Conservation (phyloP, 1,140 invertebrate genomes). For the Drosophila kikkawai region DNA sequence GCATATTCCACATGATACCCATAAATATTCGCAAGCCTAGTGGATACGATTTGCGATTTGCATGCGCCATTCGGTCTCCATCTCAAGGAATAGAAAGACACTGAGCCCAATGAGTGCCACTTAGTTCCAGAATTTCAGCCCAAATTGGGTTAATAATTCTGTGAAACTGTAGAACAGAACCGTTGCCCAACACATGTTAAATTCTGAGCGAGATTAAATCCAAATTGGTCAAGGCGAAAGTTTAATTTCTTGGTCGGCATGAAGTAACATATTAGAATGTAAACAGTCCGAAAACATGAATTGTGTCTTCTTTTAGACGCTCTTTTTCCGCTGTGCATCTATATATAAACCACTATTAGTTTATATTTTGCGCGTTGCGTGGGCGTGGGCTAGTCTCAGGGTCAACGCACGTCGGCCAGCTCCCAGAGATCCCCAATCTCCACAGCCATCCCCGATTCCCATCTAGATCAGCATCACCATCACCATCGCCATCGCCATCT, state of each 20-base stretch:
- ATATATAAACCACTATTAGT: slow-evolving; percentile 65
- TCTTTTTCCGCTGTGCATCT: slow-evolving; percentile 31
- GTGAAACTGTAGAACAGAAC: not conserved
- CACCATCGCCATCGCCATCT: slow-evolving; percentile 52
- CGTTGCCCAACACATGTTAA: not conserved
- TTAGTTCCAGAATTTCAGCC: not conserved
- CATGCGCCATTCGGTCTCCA: slow-evolving; percentile 24
- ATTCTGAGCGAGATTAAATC: not conserved
- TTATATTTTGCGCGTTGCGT: slow-evolving; percentile 74
- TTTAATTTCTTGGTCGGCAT: not conserved
- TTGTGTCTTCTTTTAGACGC: slow-evolving; percentile 17
- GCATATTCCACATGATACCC: slow-evolving; percentile 44
- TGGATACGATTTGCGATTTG: slow-evolving; percentile 50
- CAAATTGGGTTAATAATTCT: not conserved
- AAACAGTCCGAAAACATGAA: slow-evolving; percentile 4
- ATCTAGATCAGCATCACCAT: slow-evolving; percentile 39
- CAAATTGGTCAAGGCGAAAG: slow-evolving; percentile 18
- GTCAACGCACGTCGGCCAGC: slow-evolving; percentile 66
- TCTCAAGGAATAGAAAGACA: slow-evolving; percentile 24
- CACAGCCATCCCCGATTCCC: slow-evolving; percentile 11
- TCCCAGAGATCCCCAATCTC: slow-evolving; percentile 23
- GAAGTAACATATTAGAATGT: slow-evolving; percentile 15
- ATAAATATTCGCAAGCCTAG: slow-evolving; percentile 53
- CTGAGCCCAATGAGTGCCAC: slow-evolving; percentile 8
- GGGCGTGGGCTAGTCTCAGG: slow-evolving; percentile 69